A percentile compares a stretch with the other conserved stretches of the same genome.
Conservation (phyloP, 2,888 invertebrate species). For the Ormyrus nitidulus region DNA sequence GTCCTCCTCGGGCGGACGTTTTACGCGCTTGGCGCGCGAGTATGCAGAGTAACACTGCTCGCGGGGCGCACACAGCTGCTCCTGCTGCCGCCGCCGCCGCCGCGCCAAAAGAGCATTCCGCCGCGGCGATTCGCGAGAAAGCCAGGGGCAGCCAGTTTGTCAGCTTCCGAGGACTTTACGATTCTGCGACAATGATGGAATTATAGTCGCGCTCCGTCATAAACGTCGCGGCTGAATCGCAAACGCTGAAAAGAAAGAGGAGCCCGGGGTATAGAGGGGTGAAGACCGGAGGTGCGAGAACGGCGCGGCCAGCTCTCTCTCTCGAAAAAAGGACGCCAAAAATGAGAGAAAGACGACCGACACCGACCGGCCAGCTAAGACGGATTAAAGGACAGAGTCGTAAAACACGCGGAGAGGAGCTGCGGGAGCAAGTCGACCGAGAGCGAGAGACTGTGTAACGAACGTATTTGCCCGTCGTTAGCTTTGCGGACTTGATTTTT, state of each 20-base stretch:
- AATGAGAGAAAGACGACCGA: neutral
- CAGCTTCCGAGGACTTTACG: slow-evolving; percentile 64
- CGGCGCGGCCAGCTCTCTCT: too few species aligned
- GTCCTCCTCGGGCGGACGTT: slow-evolving; percentile 28
- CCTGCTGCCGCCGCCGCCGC: neutral
- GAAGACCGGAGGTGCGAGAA: slow-evolving; percentile 7
- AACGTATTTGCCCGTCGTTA: neutral
- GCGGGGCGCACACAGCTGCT: neutral
- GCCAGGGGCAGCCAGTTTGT: slow-evolving; percentile 61
- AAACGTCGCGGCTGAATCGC: slow-evolving; percentile 62
- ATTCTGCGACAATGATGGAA: slow-evolving; percentile 68
- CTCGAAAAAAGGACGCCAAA: slow-evolving; percentile 1
- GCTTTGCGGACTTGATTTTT: too few species aligned
- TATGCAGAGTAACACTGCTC: neutral
- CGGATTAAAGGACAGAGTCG: slow-evolving; percentile 33
- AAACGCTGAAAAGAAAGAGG: slow-evolving; percentile 33
- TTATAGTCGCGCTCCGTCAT: slow-evolving; percentile 68
- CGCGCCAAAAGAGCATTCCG: too few species aligned
- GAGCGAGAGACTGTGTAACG: slow-evolving; percentile 14
- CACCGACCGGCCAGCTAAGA: neutral
- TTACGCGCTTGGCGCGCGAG: neutral
- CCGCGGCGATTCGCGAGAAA: slow-evolving; percentile 27
- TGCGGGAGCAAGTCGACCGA: slow-evolving; percentile 18
- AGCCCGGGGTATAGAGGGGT: neutral
- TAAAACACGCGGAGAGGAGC: slow-evolving; percentile 27